phyloP scores from a whole-genome alignment of 2,113 vertebrate species.

The Sminthopsis crassicaudata region DNA sequence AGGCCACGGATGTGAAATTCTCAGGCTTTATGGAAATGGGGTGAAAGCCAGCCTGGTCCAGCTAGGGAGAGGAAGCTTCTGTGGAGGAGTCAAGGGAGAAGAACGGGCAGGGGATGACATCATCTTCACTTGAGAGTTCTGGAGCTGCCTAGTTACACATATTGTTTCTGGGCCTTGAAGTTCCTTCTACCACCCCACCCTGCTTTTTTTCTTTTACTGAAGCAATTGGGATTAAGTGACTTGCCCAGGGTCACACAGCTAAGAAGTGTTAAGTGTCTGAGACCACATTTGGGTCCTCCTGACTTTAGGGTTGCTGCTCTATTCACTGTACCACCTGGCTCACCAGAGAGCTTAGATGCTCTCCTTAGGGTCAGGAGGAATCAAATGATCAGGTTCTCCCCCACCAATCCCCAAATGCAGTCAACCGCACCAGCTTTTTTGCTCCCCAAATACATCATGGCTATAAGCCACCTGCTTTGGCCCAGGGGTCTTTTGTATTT shows the following conservation, averaged over 20 bases:
- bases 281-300: no score
- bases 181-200: neutral
- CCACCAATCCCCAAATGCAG: neutral
- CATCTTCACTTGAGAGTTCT: neutral
- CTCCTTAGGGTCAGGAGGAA: neutral
- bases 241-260: no score
- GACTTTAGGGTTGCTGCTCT: no score
- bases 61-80: neutral
- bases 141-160: neutral
- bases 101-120: neutral
- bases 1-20: neutral
- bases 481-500: neutral
- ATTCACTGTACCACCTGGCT: neutral
- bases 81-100: neutral
- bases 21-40: neutral
- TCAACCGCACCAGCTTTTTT: neutral
- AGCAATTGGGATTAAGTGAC: no score
- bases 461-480: neutral
- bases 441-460: neutral
- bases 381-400: neutral
- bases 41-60: neutral
- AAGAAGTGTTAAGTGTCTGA: no score
- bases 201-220: neutral
- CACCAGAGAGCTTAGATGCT: slow-evolving; percentile 1
- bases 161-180: neutral